These are phyloP conservation scores for Trichomalopsis sarcophagae DNA, from an alignment of 1,140 invertebrate genomes.

Conservation along the genomic window DNA sequence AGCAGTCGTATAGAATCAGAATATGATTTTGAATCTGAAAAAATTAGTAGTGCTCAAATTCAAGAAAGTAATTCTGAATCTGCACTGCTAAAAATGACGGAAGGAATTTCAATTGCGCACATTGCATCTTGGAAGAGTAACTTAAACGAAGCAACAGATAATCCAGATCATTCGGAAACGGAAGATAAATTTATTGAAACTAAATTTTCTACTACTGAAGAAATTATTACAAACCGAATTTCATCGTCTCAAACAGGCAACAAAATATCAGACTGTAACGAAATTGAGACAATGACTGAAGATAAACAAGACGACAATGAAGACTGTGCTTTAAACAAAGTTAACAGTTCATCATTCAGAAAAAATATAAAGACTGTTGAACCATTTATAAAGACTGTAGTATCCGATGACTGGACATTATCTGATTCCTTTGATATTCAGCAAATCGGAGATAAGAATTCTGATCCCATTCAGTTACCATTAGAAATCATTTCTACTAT, in stretches of 20 bases:
- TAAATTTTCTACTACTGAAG: slow-evolving; percentile 31
- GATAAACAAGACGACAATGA: neutral
- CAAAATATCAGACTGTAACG: neutral
- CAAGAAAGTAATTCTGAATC: neutral
- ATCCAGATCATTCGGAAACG: slow-evolving; percentile 9
- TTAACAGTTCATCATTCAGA: neutral
- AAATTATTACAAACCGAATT: neutral
- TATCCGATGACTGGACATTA: slow-evolving; percentile 58
- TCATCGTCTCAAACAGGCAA: neutral
- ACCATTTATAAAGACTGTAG: neutral
- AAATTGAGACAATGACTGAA: neutral
- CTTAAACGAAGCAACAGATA: slow-evolving; percentile 18
- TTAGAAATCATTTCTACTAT: slow-evolving; percentile 32
- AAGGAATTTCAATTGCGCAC: neutral
- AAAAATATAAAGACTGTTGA: slow-evolving; percentile 11
- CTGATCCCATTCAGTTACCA: slow-evolving; percentile 4
- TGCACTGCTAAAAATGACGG: neutral
- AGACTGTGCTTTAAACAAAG: neutral
- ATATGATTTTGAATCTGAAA: neutral
- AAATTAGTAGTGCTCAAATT: neutral
- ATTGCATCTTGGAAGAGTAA: slow-evolving; percentile 9
- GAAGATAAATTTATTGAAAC: slow-evolving; percentile 52
- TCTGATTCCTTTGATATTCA: slow-evolving; percentile 62
- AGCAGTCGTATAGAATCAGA: slow-evolving; percentile 9
- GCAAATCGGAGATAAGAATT: slow-evolving; percentile 35